A percentile compares a stretch with the other conserved stretches of the same genome.
These are phyloP conservation scores for Acrobasis suavella DNA, from an alignment of 2,888 invertebrate species.

Conservation along the genomic window DNA sequence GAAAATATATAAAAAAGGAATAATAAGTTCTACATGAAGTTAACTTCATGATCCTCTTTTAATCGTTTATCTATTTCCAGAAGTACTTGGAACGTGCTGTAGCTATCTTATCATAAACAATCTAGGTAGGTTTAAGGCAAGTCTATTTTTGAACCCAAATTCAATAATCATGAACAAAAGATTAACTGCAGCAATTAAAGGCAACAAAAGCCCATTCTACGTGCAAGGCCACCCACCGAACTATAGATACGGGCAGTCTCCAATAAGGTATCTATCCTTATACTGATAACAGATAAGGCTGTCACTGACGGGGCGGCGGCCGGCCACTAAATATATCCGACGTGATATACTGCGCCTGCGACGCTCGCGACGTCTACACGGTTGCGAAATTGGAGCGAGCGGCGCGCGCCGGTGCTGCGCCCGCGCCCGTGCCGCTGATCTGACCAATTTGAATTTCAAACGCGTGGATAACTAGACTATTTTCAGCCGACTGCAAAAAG, in stretches of 20 bases:
- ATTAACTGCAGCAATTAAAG: slow-evolving; percentile 20
- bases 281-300: slow-evolving; percentile 80
- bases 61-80: background rate
- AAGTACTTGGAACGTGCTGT: background rate
- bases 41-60: too few species aligned
- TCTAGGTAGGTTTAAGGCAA: slow-evolving; percentile 1
- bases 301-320: slow-evolving; percentile 71
- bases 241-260: slow-evolving; percentile 61
- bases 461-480: slow-evolving; percentile 14
- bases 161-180: slow-evolving; percentile 20
- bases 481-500: slow-evolving; percentile 7
- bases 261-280: slow-evolving; percentile 67
- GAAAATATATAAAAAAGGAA: too few species aligned
- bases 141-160: slow-evolving; percentile 10
- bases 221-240: slow-evolving; percentile 46
- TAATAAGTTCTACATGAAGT: too few species aligned
- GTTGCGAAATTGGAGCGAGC: slow-evolving; percentile 77
- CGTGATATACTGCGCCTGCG: slow-evolving; percentile 66
- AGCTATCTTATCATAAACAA: slow-evolving; percentile 8
- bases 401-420: slow-evolving; percentile 43
- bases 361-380: slow-evolving; percentile 53
- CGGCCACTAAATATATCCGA: slow-evolving; percentile 64
- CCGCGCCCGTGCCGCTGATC: slow-evolving; percentile 38
- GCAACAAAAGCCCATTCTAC: slow-evolving; percentile 24
- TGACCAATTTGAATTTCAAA: slow-evolving; percentile 19